Percentiles rank a stretch among this genome's conserved stretches.
Conservation (phyloP, 2,797 vertebrate genomes). For the Ceryle rudis region DNA sequence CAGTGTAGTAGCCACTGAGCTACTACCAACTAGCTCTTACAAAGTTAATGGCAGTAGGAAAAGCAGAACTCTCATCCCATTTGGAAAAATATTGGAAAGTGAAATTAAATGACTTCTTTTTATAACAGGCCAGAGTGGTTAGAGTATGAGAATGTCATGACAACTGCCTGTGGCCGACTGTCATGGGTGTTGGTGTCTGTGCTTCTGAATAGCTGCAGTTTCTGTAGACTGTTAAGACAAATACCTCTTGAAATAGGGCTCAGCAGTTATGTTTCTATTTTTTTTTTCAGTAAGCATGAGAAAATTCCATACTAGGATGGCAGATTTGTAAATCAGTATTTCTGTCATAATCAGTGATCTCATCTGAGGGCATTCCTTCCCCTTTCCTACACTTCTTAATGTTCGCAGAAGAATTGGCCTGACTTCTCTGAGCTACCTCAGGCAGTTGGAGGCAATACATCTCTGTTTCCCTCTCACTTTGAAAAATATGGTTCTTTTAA, state of each 20-base stretch:
- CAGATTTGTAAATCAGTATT: background rate
- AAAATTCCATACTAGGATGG: background rate
- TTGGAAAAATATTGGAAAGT: background rate
- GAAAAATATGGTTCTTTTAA: slow-evolving; percentile 33
- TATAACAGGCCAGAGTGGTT: background rate
- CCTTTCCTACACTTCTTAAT: background rate
- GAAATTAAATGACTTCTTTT: background rate
- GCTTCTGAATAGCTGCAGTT: background rate
- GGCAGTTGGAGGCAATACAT: background rate
- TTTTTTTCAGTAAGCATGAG: background rate
- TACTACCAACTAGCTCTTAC: background rate
- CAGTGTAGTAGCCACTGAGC: background rate
- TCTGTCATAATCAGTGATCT: background rate
- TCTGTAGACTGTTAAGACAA: background rate
- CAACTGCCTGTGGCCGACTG: background rate
- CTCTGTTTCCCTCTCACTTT: background rate
- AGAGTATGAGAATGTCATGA: background rate
- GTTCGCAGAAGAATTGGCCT: background rate
- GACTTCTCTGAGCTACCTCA: background rate
- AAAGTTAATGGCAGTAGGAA: background rate
- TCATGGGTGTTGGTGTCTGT: background rate
- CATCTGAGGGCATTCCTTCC: background rate
- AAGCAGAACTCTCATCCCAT: background rate
- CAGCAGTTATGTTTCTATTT: background rate
- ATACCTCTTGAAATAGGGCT: background rate